These are phyloP conservation scores for Tetrapedia diversipes DNA, from an alignment of 2,888 invertebrate genomes.

Conservation along the genomic window DNA sequence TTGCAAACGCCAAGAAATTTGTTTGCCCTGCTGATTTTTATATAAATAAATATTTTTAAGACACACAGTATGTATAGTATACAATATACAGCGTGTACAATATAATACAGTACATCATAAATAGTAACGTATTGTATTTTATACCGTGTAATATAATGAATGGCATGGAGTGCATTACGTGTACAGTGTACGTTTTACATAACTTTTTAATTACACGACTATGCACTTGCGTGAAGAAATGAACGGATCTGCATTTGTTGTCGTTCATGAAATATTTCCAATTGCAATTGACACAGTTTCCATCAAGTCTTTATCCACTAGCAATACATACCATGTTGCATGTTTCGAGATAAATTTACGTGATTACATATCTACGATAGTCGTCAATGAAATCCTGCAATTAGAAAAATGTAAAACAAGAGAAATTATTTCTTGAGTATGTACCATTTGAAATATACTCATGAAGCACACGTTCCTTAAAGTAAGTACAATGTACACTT, in stretches of 20 bases:
- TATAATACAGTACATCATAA: too few species aligned
- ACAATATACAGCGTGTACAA: too few species aligned
- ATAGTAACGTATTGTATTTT: background rate
- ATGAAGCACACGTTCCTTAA: constrained; percentile 13
- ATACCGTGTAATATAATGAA: background rate
- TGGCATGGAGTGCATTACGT: background rate
- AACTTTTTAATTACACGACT: background rate
- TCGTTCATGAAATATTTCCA: constrained; percentile 10
- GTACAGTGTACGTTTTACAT: background rate
- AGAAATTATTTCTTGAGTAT: constrained; percentile 14
- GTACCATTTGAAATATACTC: background rate
- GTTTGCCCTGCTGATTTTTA: background rate
- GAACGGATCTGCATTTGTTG: background rate
- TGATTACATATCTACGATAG: constrained; percentile 27
- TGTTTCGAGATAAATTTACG: constrained; percentile 34
- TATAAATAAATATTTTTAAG: too few species aligned
- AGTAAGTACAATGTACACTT: constrained; percentile 11
- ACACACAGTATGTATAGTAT: too few species aligned
- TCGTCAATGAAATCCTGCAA: constrained; percentile 31
- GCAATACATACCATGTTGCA: constrained; percentile 47
- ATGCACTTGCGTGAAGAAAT: background rate
- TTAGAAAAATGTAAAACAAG: constrained; percentile 14
- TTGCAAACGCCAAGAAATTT: background rate
- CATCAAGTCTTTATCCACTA: constrained; percentile 37
- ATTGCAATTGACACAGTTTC: constrained; percentile 53